These are phyloP conservation scores for Saccostrea cuccullata DNA, from an alignment of 1,140 invertebrate species.

Conservation along the genomic window DNA sequence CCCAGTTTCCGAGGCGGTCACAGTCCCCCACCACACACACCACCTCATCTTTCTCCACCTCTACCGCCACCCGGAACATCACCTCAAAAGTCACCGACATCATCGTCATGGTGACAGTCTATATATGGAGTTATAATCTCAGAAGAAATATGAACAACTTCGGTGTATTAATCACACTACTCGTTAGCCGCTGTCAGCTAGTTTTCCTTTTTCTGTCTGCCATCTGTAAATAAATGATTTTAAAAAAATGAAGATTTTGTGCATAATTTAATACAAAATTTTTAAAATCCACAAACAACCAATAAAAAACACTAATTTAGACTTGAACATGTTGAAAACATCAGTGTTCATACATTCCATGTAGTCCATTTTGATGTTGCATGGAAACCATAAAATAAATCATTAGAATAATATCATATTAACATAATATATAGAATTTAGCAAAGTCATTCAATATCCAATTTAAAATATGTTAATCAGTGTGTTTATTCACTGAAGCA, in stretches of 20 bases:
- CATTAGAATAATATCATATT: no score
- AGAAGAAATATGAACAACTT: not conserved
- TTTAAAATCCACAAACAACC: no score
- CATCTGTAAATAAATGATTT: slow-evolving; percentile 11
- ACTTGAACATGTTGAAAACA: no score
- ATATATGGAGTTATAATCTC: not conserved
- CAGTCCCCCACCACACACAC: slow-evolving; percentile 81
- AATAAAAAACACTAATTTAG: not conserved
- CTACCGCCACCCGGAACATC: slow-evolving; percentile 77
- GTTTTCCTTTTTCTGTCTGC: not conserved
- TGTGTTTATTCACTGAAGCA: no score
- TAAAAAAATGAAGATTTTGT: no score
- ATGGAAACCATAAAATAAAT: no score
- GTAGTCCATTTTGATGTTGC: no score
- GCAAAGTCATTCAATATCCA: no score
- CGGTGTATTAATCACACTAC: not conserved
- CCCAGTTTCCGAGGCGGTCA: slow-evolving; percentile 80
- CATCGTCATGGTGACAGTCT: slow-evolving; percentile 11
- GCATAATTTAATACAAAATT: no score
- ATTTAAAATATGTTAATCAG: no score
- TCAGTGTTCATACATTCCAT: no score
- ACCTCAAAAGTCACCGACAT: slow-evolving; percentile 55
- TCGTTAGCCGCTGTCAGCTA: not conserved
- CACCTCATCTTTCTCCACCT: slow-evolving; percentile 73
- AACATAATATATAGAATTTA: no score